Evolutionary conservation across 2,797 vertebrate genomes (phyloP).

Genomic region (Eupleurogrammus muticus): DNA sequence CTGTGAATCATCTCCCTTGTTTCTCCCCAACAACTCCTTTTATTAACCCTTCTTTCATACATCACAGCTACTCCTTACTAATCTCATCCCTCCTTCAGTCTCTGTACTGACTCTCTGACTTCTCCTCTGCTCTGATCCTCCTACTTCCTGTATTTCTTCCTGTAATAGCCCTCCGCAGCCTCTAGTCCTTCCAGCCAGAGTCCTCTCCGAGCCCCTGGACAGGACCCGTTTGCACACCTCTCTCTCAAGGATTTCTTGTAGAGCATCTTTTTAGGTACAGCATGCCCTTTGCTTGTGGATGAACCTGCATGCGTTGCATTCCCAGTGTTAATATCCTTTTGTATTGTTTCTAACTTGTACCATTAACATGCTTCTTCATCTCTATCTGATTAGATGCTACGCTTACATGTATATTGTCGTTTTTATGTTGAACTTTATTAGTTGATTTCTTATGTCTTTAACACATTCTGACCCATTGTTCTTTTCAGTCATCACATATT

Average conservation of each 20-base stretch:
- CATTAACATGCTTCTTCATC: conserved; percentile 22
- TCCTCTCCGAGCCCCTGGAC: conserved; percentile 99
- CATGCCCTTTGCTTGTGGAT: conserved; percentile 78
- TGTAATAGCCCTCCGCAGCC: conserved; percentile 97
- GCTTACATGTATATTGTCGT: conserved; percentile 8
- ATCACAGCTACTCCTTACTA: conserved; percentile 80
- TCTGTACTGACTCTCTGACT: conserved; percentile 82
- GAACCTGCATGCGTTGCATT: conserved; percentile 67
- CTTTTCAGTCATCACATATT: conserved; percentile 28
- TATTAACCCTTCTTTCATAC: conserved; percentile 68
- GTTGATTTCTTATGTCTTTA: conserved; percentile 5
- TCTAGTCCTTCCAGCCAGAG: conserved; percentile 99
- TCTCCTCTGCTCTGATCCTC: conserved; percentile 81
- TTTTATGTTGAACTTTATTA: conserved; percentile 16
- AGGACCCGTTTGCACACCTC: conserved; percentile 99
- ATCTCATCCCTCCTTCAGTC: conserved; percentile 84
- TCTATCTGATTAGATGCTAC: conserved; percentile 27
- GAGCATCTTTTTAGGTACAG: conserved; percentile 97
- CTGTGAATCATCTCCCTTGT: conserved; percentile 69
- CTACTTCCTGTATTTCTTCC: conserved; percentile 81
- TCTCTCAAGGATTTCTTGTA: conserved; percentile 99
- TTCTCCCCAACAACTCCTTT: conserved; percentile 30
- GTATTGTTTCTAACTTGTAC: conserved; percentile 17
- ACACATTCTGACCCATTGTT: conserved; percentile 37
- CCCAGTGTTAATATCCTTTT: conserved; percentile 34